phyloP scores from a whole-genome alignment of 35 echinoderm and acorn worm species.

The Ophioderma brevispina region DNA sequence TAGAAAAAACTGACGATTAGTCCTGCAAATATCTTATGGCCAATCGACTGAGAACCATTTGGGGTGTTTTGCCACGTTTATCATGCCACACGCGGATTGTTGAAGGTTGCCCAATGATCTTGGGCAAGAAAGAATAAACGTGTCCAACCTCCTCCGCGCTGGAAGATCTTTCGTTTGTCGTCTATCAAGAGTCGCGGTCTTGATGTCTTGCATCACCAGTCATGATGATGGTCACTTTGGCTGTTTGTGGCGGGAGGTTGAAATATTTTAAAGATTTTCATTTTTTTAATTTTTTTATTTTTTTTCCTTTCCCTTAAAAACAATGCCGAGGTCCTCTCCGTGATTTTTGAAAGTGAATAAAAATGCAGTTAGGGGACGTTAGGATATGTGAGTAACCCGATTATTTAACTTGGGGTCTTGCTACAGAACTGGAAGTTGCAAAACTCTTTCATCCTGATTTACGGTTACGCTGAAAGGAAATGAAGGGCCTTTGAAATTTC shows the following conservation, averaged over 20 bases:
- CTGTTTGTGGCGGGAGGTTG: constrained; percentile 82
- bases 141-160: constrained; percentile 70
- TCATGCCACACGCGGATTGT: constrained; percentile 94
- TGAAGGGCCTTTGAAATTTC: no score
- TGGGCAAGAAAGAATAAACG: constrained; percentile 69
- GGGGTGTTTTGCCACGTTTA: constrained; percentile 74
- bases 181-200: constrained; percentile 79
- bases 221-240: constrained; percentile 84
- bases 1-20: constrained; percentile 62
- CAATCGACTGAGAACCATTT: constrained; percentile 85
- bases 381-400: no score
- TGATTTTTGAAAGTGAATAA: no score
- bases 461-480: no score
- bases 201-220: constrained; percentile 71
- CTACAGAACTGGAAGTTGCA: no score
- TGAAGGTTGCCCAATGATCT: constrained; percentile 72
- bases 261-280: no score
- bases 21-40: constrained; percentile 81
- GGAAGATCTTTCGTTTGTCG: constrained; percentile 71
- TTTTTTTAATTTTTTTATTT: no score
- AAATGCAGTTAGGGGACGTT: no score
- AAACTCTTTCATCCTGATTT: no score
- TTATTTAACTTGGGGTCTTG: no score
- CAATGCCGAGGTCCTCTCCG: no score
- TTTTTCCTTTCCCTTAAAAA: no score